phyloP scores from a whole-genome alignment of 2,797 vertebrate species.

The Rhadinocentrus ornatus region DNA sequence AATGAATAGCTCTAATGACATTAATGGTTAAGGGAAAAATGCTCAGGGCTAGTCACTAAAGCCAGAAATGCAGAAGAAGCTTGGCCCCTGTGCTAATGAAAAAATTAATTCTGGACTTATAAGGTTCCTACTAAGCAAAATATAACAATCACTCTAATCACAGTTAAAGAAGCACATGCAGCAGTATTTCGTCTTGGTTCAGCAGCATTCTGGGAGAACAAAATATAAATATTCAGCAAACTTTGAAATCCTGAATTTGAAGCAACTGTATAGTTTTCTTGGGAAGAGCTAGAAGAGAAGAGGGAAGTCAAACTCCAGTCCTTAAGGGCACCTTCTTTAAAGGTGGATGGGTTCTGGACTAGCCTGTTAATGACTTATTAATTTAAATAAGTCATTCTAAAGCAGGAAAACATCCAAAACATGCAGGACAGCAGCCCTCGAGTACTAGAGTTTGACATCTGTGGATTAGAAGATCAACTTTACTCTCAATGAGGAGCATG shows the following conservation, averaged over 20 bases:
- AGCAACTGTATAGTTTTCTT: constrained; percentile 4
- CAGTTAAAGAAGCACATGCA: constrained; percentile 27
- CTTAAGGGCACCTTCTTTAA: not conserved
- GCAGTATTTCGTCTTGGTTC: constrained; percentile 31
- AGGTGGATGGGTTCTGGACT: not conserved
- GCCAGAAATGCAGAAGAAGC: constrained; percentile 54
- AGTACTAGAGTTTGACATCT: not conserved
- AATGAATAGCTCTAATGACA: constrained; percentile 84
- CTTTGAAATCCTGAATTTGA: constrained; percentile 14
- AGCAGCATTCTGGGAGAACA: constrained; percentile 15
- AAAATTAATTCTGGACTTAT: constrained; percentile 66
- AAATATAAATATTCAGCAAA: constrained; percentile 25
- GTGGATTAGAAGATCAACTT: not conserved
- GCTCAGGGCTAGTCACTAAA: constrained; percentile 59
- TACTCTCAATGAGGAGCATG: not conserved
- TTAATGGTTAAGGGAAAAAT: constrained; percentile 76
- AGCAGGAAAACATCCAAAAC: not conserved
- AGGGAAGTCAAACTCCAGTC: not conserved
- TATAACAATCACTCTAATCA: constrained; percentile 45
- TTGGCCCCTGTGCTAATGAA: constrained; percentile 65
- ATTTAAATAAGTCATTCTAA: not conserved
- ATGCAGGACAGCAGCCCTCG: not conserved
- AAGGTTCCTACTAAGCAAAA: constrained; percentile 59
- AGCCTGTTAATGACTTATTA: not conserved
- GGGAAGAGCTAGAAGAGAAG: not conserved